These are phyloP conservation scores for Gortyna flavago DNA, from an alignment of 2,888 invertebrate genomes.

Conservation along the genomic window DNA sequence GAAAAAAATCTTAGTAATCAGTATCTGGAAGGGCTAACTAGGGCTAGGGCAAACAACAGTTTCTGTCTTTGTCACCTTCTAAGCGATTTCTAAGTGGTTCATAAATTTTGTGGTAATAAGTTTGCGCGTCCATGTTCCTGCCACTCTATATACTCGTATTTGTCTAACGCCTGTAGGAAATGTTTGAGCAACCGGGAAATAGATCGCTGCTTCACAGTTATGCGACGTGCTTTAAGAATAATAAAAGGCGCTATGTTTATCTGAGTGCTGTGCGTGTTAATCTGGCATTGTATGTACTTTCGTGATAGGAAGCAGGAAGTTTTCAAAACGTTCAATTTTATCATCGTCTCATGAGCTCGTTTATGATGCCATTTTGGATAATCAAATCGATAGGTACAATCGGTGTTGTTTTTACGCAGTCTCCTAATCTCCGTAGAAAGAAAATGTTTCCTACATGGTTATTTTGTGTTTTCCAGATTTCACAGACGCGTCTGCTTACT, in stretches of 20 bases:
- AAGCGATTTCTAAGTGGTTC: background rate
- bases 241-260: constrained; percentile 12
- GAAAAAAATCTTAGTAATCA: background rate
- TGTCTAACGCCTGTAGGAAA: constrained; percentile 6
- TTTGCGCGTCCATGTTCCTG: too few species aligned
- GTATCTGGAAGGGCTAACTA: background rate
- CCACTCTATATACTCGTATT: background rate
- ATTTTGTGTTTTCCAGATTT: constrained; percentile 91
- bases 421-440: background rate
- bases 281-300: background rate
- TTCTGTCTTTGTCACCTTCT: background rate
- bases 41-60: background rate
- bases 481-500: constrained; percentile 96
- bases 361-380: background rate
- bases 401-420: constrained; percentile 17
- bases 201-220: fast-evolving
- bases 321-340: background rate
- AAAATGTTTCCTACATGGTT: background rate
- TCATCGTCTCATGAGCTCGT: background rate
- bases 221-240: constrained; percentile 7
- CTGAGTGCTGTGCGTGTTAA: constrained; percentile 2
- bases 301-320: constrained; percentile 24
- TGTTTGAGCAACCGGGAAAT: background rate
- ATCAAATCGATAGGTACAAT: background rate
- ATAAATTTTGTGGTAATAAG: too few species aligned